Conservation (phyloP, 2,113 vertebrate genomes). For the zebrafish (Danio rerio) region GRCz12tu NC_133195.1:15366501-15367000, state of each 20-base stretch:
- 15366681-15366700: conserved; percentile 66
- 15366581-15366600: background rate
- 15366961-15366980: conserved; percentile 7
- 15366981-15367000: conserved; percentile 13
- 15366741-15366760: conserved; percentile 3
- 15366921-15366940: conserved; percentile 44
- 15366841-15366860: conserved; percentile 68
- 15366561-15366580: background rate
- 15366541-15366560: conserved; percentile 6
- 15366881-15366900: conserved; percentile 5
- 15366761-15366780: conserved; percentile 10
- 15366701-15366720: conserved; percentile 57
- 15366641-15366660: conserved; percentile 55
- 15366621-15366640: conserved; percentile 42
- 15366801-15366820: conserved; percentile 66
- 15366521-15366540: background rate
- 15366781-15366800: conserved; percentile 64
- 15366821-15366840: conserved; percentile 72
- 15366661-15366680: conserved; percentile 72
- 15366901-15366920: conserved; percentile 1
- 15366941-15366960: conserved; percentile 36
- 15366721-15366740: conserved; percentile 24
- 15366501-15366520: background rate
- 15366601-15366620: background rate
- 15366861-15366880: conserved; percentile 11